Percentiles rank a stretch among this genome's conserved stretches.
phyloP scores from a whole-genome alignment of 1,140 invertebrate species.

The Dinothrombium tinctorium region DNA sequence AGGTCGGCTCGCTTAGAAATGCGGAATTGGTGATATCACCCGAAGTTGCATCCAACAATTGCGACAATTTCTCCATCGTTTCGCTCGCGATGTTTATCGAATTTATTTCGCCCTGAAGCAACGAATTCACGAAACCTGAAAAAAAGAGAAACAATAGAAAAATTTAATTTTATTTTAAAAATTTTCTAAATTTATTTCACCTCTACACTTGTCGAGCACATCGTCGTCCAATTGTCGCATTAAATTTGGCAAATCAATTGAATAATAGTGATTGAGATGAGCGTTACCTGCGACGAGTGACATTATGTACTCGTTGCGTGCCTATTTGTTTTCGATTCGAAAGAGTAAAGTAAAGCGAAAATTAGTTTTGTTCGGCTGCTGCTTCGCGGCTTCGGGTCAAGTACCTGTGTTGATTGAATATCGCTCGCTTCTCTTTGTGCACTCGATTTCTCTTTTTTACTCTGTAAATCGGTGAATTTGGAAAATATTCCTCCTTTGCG shows the following conservation, averaged over 20 bases:
- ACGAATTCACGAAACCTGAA: background rate
- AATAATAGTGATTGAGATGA: conserved; percentile 75
- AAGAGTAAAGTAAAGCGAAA: background rate
- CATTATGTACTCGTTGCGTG: conserved; percentile 79
- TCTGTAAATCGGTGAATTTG: conserved; percentile 13
- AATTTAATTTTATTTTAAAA: conserved; percentile 4
- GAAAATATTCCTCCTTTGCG: conserved; percentile 12
- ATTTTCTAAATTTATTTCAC: background rate
- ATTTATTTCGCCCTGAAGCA: conserved; percentile 5
- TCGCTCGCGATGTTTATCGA: conserved; percentile 1
- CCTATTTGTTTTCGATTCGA: conserved; percentile 20
- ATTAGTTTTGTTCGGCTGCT: background rate
- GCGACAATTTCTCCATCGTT: background rate
- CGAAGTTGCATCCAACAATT: conserved; percentile 1
- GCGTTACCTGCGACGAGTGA: conserved; percentile 78
- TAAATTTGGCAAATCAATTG: conserved; percentile 62
- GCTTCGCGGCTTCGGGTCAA: conserved; percentile 15
- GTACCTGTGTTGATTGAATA: conserved; percentile 55
- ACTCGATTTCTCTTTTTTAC: conserved; percentile 11
- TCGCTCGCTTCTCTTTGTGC: conserved; percentile 69
- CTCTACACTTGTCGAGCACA: conserved; percentile 11
- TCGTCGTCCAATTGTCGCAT: conserved; percentile 34
- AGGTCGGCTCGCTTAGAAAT: conserved; percentile 9
- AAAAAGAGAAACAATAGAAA: background rate
- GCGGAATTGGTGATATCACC: conserved; percentile 10